Evolutionary conservation across 2,888 invertebrate genomes (phyloP).

Genomic region (Seladonia tumulorum): DNA sequence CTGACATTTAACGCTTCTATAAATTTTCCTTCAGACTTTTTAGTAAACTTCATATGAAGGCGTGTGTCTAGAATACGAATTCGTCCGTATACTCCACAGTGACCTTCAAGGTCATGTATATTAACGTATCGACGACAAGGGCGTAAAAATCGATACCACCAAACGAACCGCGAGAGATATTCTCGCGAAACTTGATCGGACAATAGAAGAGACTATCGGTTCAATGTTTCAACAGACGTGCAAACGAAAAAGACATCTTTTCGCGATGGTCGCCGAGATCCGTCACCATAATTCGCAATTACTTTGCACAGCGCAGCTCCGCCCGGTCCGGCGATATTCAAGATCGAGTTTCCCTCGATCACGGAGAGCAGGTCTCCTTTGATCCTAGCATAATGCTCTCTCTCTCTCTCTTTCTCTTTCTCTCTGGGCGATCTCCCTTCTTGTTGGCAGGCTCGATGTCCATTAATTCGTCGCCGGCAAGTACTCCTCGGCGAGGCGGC

Average conservation of each 20-base stretch:
- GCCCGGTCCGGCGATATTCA: constrained; percentile 1
- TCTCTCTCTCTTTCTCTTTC: no score
- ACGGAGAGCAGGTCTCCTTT: constrained; percentile 35
- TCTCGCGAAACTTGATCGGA: no score
- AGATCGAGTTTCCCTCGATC: constrained; percentile 37
- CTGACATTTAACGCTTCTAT: no score
- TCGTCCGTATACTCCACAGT: no score
- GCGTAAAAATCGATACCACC: no score
- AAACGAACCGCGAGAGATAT: no score
- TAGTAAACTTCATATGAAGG: no score
- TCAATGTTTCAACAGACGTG: not conserved
- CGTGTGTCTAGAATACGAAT: no score
- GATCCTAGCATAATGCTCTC: constrained; percentile 48
- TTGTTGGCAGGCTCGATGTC: constrained; percentile 36
- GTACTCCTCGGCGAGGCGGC: constrained; percentile 17
- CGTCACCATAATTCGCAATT: not conserved
- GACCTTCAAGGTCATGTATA: no score
- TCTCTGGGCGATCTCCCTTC: not conserved
- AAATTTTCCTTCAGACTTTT: no score
- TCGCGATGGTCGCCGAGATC: not conserved
- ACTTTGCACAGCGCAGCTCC: not conserved
- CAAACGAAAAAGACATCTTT: not conserved
- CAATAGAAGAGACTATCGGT: not conserved
- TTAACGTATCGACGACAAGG: no score
- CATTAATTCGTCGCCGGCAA: constrained; percentile 67